A percentile compares a stretch with the other conserved stretches of the same genome.
These are phyloP conservation scores for Ctenosaura bakeri DNA, from an alignment of 2,797 vertebrate species.

Conservation along the genomic window DNA sequence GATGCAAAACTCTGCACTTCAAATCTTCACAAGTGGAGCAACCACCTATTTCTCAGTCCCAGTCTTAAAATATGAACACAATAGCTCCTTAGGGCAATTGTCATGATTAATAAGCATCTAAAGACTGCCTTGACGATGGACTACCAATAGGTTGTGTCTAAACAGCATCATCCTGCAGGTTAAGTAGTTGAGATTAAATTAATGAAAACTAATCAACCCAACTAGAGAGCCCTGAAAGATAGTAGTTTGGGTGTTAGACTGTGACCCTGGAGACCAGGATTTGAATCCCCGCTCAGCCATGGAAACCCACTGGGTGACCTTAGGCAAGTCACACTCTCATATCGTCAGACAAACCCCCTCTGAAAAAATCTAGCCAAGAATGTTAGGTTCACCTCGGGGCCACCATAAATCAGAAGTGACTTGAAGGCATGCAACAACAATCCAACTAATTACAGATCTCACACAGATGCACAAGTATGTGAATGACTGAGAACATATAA, in stretches of 20 bases:
- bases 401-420: too few species aligned
- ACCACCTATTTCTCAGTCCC: neutral
- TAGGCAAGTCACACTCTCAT: too few species aligned
- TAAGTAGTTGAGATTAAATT: neutral
- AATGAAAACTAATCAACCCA: neutral
- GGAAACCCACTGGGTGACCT: too few species aligned
- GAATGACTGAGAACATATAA: neutral
- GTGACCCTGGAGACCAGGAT: too few species aligned
- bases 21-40: neutral
- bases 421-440: neutral
- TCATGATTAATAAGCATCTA: neutral
- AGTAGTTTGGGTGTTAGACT: too few species aligned
- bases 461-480: neutral
- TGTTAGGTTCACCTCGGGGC: too few species aligned
- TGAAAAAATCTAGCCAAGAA: too few species aligned
- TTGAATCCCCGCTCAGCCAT: too few species aligned
- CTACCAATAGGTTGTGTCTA: too few species aligned
- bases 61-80: neutral
- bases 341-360: too few species aligned
- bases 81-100: neutral
- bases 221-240: neutral
- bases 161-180: neutral
- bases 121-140: neutral
- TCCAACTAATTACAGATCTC: neutral
- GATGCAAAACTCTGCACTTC: neutral